Evolutionary conservation across 1,140 invertebrate species (phyloP).

Genomic region (Tigriopus japonicus): DNA sequence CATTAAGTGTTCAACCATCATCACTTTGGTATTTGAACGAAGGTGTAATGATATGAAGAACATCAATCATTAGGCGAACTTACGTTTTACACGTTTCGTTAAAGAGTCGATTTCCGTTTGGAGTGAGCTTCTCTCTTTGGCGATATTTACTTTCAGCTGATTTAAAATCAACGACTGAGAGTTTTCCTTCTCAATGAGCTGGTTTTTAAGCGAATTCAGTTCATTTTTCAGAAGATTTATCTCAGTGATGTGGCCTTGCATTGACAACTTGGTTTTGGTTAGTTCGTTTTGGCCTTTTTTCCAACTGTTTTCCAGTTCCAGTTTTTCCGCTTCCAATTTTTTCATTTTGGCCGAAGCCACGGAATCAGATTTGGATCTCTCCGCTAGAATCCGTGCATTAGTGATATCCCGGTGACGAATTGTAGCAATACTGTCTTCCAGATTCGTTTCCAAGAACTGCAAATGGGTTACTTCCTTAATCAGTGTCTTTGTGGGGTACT

Average conservation of each 20-base stretch:
- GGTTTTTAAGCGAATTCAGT: neutral
- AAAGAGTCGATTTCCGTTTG: neutral
- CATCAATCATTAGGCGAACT: too few species aligned
- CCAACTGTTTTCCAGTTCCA: neutral
- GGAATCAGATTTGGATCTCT: neutral
- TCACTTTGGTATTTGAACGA: too few species aligned
- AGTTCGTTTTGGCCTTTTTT: neutral
- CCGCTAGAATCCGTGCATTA: neutral
- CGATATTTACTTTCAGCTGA: neutral
- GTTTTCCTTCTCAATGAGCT: neutral
- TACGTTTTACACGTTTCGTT: neutral
- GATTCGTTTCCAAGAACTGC: neutral
- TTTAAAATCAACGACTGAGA: neutral
- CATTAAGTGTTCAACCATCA: too few species aligned
- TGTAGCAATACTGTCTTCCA: neutral
- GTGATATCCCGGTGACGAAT: neutral
- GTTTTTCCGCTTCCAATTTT: neutral
- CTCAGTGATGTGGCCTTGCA: neutral
- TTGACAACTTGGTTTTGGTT: neutral
- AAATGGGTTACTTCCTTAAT: neutral
- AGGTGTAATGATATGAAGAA: too few species aligned
- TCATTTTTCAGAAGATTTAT: neutral
- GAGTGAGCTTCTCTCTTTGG: neutral
- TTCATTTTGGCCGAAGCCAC: neutral
- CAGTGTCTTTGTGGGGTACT: neutral